These are phyloP conservation scores for Triplophysa siluroides DNA, from an alignment of 2,113 vertebrate genomes.

Conservation along the genomic window DNA sequence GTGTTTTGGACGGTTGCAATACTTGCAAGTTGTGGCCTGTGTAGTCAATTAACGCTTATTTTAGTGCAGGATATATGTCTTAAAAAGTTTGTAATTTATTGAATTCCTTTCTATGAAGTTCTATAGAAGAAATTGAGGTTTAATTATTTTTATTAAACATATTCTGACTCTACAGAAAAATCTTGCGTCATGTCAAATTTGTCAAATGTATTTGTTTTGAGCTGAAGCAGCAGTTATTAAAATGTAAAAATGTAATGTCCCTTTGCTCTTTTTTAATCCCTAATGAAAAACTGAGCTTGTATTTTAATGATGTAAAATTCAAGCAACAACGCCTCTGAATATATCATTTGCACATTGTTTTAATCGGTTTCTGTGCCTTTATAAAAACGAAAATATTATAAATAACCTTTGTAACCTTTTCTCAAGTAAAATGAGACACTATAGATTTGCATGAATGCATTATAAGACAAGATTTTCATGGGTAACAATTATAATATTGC, in stretches of 20 bases:
- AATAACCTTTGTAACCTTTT: too few species aligned
- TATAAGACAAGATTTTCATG: too few species aligned
- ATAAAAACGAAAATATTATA: too few species aligned
- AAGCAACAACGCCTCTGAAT: too few species aligned
- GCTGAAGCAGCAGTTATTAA: constrained; percentile 28
- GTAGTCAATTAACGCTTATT: constrained; percentile 96
- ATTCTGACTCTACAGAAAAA: constrained; percentile 95
- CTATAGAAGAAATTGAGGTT: constrained; percentile 99
- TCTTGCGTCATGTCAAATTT: constrained; percentile 70
- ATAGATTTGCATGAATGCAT: too few species aligned
- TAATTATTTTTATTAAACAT: constrained; percentile 99
- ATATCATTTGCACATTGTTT: too few species aligned
- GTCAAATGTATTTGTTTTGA: constrained; percentile 58
- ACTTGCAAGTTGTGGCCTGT: constrained; percentile 99
- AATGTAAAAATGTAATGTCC: constrained; percentile 3
- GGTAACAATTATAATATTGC: too few species aligned
- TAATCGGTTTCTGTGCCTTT: too few species aligned
- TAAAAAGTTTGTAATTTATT: constrained; percentile 99
- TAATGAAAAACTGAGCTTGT: not conserved
- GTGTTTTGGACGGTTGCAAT: constrained; percentile 90
- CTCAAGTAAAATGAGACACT: too few species aligned
- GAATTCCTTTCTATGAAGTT: constrained; percentile 99
- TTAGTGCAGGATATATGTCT: constrained; percentile 95
- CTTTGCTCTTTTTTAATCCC: constrained; percentile 16
- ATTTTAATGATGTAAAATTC: not conserved